These are phyloP conservation scores for Sceloporus undulatus DNA, from an alignment of 2,113 vertebrate species.

Conservation along the genomic window DNA sequence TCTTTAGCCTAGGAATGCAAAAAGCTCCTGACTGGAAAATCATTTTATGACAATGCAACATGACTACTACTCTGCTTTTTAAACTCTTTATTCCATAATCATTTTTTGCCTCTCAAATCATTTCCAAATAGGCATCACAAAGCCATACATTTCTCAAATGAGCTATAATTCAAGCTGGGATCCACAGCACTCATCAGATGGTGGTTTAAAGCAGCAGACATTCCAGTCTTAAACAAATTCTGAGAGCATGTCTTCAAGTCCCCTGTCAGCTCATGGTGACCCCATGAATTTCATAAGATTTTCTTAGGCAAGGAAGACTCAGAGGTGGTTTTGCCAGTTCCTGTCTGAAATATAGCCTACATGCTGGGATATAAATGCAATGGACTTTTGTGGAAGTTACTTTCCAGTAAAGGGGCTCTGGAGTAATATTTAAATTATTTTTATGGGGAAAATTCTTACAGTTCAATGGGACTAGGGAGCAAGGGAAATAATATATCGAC, in stretches of 20 bases:
- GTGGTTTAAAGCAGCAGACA: neutral
- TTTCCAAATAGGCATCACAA: conserved; percentile 35
- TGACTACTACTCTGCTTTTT: conserved; percentile 1
- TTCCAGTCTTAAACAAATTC: neutral
- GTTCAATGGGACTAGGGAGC: neutral
- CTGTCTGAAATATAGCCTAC: too few species aligned
- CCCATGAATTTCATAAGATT: too few species aligned
- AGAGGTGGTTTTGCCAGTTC: too few species aligned
- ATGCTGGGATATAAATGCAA: neutral
- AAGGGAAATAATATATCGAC: neutral
- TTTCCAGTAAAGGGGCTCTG: neutral
- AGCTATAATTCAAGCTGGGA: conserved; percentile 38
- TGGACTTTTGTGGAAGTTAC: neutral
- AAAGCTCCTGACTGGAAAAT: conserved; percentile 53
- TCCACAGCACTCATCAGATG: neutral
- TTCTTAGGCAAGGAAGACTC: too few species aligned
- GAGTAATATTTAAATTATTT: neutral
- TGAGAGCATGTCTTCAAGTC: too few species aligned
- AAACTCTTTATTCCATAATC: conserved; percentile 41
- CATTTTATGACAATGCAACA: neutral
- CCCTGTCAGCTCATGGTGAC: too few species aligned
- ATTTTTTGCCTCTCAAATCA: conserved; percentile 17
- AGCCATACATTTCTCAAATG: conserved; percentile 22
- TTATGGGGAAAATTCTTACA: neutral
- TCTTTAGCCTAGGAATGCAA: conserved; percentile 57